Evolutionary conservation across 2,113 vertebrate species (phyloP).

Genomic region (Otocyon megalotis): DNA sequence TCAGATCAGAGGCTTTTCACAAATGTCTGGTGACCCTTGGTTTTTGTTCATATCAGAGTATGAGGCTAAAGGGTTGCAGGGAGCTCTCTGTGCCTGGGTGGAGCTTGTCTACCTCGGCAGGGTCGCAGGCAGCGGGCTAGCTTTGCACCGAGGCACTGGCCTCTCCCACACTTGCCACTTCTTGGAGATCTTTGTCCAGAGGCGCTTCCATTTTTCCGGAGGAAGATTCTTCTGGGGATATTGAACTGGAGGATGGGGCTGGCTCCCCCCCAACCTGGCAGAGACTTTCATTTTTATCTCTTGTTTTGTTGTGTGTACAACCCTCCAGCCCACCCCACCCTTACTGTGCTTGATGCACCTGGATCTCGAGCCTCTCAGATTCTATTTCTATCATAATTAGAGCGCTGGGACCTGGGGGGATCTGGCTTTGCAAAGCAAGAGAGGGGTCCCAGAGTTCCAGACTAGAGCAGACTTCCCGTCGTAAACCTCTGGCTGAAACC

Average conservation of each 20-base stretch:
- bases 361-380: not conserved
- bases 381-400: not conserved
- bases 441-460: not conserved
- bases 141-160: not conserved
- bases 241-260: not conserved
- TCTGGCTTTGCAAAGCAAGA: not conserved
- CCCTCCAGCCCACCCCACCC: too few relatives aligned
- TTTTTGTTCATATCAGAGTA: not conserved
- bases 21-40: not conserved
- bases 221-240: not conserved
- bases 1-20: not conserved
- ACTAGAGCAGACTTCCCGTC: not conserved
- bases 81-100: not conserved
- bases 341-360: not conserved
- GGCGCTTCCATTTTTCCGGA: not conserved
- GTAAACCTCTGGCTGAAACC: not conserved
- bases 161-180: not conserved
- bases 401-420: not conserved
- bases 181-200: not conserved
- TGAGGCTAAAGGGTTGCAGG: not conserved
- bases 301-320: not conserved
- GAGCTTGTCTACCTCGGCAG: rapidly evolving
- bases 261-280: not conserved
- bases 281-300: not conserved
- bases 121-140: not conserved